Evolutionary conservation across 2,113 vertebrate species (phyloP), one percentile per base, ranked within the genome.

Genomic region (Ptilonorhynchus violaceus): DNA sequence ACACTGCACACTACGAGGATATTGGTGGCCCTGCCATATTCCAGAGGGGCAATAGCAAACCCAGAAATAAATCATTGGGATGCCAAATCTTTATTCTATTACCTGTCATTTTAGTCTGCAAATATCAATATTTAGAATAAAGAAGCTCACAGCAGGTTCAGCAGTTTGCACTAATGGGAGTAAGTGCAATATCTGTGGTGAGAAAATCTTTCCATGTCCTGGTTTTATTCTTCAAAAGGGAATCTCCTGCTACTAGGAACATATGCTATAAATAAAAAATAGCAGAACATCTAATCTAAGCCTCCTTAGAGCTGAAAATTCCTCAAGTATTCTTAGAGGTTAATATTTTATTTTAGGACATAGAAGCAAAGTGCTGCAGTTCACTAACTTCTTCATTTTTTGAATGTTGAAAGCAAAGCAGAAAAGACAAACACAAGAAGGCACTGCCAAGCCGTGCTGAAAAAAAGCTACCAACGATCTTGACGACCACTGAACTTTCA

Each of bases 211-310:
- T 85, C 59, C 42, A 46, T 89, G 84, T 74, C 86, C 70, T 78
- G 84, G 85, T 82, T 96, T 97, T 91, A 89, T 89, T 95, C 90
- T 96, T 93, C 92, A 92, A 44, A 96, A 89, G 85, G 89, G 83
- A 95, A 84, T 89, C 83, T 93, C 82, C 70, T 62, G 44, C 66
- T 89, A 73, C 72, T 74, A 93, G 47, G 63, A 92, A 49, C 1
- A 1, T 58, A 74, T n/a, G 33, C 50, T 77, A 94, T 95, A 93
- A 96, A 95, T 95, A 95, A 94, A 87, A 89, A 80, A 94, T 84
- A 87, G 49, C 59, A 93, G 68, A 92, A 67, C 62, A 47, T 78
- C 55, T 89, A 84, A 64, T 93, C 55, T 87, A 77, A 96, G n/a
- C 59, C 62, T 91, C 88, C 80, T 89, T 33, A 87, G 81, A 86